phyloP scores from a whole-genome alignment of 2,113 vertebrate species.

The Lepus americanus region DNA sequence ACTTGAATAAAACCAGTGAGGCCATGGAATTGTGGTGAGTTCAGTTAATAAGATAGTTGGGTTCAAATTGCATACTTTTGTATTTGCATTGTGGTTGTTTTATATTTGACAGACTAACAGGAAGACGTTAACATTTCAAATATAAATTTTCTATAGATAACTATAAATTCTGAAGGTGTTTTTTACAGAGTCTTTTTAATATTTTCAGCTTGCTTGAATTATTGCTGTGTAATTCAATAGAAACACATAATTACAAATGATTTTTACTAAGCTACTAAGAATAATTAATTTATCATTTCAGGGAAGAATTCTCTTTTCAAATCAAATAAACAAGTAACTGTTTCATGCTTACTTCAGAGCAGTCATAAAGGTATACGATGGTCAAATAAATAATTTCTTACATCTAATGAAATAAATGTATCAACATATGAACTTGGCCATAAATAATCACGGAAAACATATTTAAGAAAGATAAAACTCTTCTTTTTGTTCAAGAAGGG shows the following conservation, averaged over 20 bases:
- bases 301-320: not conserved
- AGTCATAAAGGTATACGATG: not conserved
- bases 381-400: not conserved
- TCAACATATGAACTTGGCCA: not conserved
- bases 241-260: not conserved
- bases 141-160: not conserved
- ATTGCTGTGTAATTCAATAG: not conserved
- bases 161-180: not conserved
- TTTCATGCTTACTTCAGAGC: not conserved
- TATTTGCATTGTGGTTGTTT: not conserved
- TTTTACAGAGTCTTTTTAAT: not conserved
- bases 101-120: not conserved
- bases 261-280: not conserved
- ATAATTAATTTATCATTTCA: not conserved
- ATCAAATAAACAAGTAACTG: conserved; percentile 10
- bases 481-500: not conserved
- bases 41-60: not conserved
- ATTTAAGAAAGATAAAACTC: not conserved
- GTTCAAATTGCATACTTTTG: not conserved
- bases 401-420: not conserved
- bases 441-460: not conserved
- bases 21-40: not conserved
- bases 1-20: not conserved
- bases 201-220: not conserved
- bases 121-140: not conserved